Base-by-base conservation (phyloP, 2,888 invertebrate species). In the Dicranocentrus wangi region DNA sequence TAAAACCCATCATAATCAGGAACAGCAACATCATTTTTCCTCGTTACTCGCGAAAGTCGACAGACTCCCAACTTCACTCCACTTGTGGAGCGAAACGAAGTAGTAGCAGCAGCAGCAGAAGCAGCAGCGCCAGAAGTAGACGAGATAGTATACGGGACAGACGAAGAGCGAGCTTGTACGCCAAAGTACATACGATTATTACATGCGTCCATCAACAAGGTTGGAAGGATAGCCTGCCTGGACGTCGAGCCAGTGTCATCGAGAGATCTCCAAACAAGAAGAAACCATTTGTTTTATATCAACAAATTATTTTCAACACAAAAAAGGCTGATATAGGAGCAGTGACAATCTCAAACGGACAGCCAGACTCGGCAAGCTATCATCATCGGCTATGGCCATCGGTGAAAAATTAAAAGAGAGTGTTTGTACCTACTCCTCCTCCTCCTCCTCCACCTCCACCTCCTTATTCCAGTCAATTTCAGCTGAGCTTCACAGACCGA, bases 381-480 rank as follows among this genome's bases (percentile, higher is more conserved):
- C 51, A 60, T 58, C 51, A 60, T 2, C 63, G 42, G 79, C 78
- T 79, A 79, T 79, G 79, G 79, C 79, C 71, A 79, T 66, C 72
- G 55, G 65, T 70, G 65, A 43, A 65, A 42, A 55, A 25, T 63
- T 21, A 17, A 23, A 70, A 71, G 58, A 78, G 65, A n/a, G 63
- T 70, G 63, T 61, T 69, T 42, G 51, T 60, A 68, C 28, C 58
- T 66, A 53, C 76, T 43, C 58, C 66, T 68, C 60, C 19, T 65
- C 73, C 32, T 39, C 75, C 13, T 60, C 58, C 8, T 53, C 65
- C 10, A 27, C 69, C 25, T 43, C 55, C 23, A 43, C 55, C 23
- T 51, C 21, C 42, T 63, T 21, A 60, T 70, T 68, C 63, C 78
- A 71, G 63, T 63, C 78, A 70, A 65, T 71, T 63, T 70, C 69